Base-by-base conservation (phyloP, 2,888 invertebrate genomes). In the Papilio protenor region DNA sequence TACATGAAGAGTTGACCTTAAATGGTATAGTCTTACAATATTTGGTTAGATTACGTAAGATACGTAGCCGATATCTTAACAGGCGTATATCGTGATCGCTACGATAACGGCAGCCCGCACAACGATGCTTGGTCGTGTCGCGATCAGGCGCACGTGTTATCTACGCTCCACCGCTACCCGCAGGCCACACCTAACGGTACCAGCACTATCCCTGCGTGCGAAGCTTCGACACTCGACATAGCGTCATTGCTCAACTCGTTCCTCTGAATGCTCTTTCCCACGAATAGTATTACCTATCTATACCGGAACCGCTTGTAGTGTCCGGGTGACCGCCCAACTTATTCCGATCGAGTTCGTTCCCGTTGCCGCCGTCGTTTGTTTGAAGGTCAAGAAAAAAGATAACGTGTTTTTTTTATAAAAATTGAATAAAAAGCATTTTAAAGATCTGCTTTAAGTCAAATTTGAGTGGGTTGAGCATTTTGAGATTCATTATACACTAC, bases 131-230 rank as follows among this genome's bases (percentile, higher is more conserved):
- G 83, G 83, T 83, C 88, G 87, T 89, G 85, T 86, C 83, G 85
- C 83, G 82, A 86, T 92, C 91, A 92, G 90, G 92, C 91, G 86
- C 81, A 84, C 86, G 86, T 85, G 89, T 90, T 91, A 91, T 90
- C 89, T 88, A 88, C 88, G 89, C 90, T 87, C 87, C 88, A 85
- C 85, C 86, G 87, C 89, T 86, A 89, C 86, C 90, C 88, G 88
- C 88, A 87, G 85, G 12, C 57, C 57, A 23, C 57, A 59, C 57
- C 81, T 93, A 93, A 93, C 93, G 93, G 93, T 92, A 91, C 85
- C 87, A 84, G 87, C 87, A 84, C 86, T 84, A 89, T 85, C 87
- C 89, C 88, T 88, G 83, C 84, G 83, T 84, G 81, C 57, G 57
- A 59, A 12, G 83, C 88, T 88, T 88, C 87, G 87, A 87, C 12